Conservation (phyloP, 2,113 vertebrate genomes). For the Cyprinodon tularosa region DNA sequence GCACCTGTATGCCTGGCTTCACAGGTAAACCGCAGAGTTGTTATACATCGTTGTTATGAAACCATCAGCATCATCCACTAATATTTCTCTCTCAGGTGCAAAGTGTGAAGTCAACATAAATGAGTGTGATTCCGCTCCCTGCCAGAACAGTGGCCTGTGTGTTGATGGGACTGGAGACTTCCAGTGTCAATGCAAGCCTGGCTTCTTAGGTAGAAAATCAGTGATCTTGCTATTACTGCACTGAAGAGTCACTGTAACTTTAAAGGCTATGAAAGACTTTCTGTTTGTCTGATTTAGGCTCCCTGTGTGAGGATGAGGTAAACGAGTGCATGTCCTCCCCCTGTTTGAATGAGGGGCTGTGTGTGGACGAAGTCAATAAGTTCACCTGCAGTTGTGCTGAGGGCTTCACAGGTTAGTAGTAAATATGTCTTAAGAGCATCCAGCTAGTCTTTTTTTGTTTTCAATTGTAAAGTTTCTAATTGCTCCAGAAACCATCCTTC, state of each 20-base stretch:
- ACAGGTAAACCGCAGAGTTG: constrained; percentile 69
- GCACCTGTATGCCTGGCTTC: constrained; percentile 84
- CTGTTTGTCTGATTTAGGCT: constrained; percentile 73
- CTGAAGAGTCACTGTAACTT: neutral
- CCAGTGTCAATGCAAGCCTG: constrained; percentile 88
- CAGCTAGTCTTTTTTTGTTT: neutral
- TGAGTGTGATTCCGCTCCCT: constrained; percentile 91
- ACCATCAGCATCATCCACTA: constrained; percentile 5
- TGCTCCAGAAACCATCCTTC: neutral
- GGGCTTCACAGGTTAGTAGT: constrained; percentile 86
- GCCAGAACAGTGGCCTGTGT: constrained; percentile 88
- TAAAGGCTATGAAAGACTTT: neutral
- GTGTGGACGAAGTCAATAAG: constrained; percentile 85
- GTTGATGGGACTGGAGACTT: constrained; percentile 87
- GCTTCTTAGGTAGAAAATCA: constrained; percentile 85
- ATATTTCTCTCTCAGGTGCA: constrained; percentile 81
- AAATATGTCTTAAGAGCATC: neutral
- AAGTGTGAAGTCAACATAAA: constrained; percentile 94
- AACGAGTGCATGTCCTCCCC: constrained; percentile 92
- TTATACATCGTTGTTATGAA: neutral
- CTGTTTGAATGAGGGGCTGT: constrained; percentile 89
- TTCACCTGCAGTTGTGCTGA: constrained; percentile 86
- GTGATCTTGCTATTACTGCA: neutral
- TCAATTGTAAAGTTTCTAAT: neutral
- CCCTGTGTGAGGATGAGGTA: constrained; percentile 87